Base-by-base conservation (phyloP, 2,797 vertebrate species). In the Microctenopoma steveboyesi region DNA sequence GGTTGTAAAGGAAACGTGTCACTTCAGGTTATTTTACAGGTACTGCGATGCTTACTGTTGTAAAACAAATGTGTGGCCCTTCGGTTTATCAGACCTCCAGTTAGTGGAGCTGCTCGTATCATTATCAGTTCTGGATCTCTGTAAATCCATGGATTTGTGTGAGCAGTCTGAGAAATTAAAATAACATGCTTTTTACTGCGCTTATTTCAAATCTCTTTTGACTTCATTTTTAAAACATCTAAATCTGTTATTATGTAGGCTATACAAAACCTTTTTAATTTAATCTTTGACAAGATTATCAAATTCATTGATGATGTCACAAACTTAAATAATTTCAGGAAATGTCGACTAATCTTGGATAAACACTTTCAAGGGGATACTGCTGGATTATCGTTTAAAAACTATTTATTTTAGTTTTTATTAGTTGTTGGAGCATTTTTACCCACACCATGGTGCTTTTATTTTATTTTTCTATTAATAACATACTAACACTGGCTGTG, bases 201-300 rank as follows among this genome's bases (percentile, higher is more conserved):
- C 91, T 93, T 89, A 92, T 76, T 87, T 87, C 89, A 92, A 89
- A 94, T 93, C 92, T 91, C 88, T 92, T 93, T 92, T 91, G 89
- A 92, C 79, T 87, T 89, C 82, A 81, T 92, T 91, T 93, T 92
- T 87, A 83, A 91, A 92, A 92, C 86, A 91, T 93, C 87, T 91
- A 93, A 94, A 94, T 92, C 88, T 92, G 90, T 92, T 93, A 93
- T 93, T 92, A 92, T 88, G 87, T 83, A 62, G 81, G 67, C 72
- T 80, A 67, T 71, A 92, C 85, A 91, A 92, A 92, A 80, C 81
- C 86, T 82, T 88, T 93, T 92, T 92, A 92, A 93, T 93, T 84
- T 92, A 92, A 93, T 93, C 92, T 92, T 90, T 93, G 92, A 92
- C 90, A 93, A 93, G 92, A 93, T 94, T 92, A 94, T 92, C 85